phyloP scores from a whole-genome alignment of 2,797 vertebrate species.

The Cephalopachus bancanus region DNA sequence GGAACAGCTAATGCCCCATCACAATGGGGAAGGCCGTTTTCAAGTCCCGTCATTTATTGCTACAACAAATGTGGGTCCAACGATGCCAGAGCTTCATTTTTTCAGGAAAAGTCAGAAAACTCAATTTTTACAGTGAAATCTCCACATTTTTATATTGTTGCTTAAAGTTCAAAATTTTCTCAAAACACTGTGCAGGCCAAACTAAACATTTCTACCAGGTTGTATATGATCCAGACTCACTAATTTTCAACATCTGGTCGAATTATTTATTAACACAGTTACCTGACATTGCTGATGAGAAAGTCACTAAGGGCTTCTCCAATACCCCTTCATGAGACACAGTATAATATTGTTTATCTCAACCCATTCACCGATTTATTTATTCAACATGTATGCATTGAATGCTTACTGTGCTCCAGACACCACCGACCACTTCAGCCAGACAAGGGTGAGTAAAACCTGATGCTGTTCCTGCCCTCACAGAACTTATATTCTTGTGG shows the following conservation, averaged over 20 bases:
- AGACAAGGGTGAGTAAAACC: slow-evolving; percentile 19
- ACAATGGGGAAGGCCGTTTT: neutral
- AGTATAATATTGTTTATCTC: slow-evolving; percentile 11
- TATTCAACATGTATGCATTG: neutral
- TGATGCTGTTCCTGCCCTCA: neutral
- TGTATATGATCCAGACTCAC: neutral
- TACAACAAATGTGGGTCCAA: slow-evolving; percentile 5
- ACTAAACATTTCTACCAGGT: slow-evolving; percentile 26
- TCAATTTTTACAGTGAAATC: slow-evolving; percentile 49
- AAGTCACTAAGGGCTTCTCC: slow-evolving; percentile 32
- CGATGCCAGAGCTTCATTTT: neutral
- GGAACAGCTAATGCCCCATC: slow-evolving; percentile 27
- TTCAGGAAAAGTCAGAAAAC: slow-evolving; percentile 47
- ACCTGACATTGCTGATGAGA: neutral
- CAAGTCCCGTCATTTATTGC: slow-evolving; percentile 21
- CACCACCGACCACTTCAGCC: neutral
- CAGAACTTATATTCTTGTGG: neutral
- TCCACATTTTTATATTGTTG: slow-evolving; percentile 51
- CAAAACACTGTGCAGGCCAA: neutral
- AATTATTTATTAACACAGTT: slow-evolving; percentile 45
- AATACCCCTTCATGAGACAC: neutral
- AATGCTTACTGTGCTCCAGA: slow-evolving; percentile 4
- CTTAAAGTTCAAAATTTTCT: neutral
- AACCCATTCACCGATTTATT: neutral
- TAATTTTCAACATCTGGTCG: slow-evolving; percentile 29